Conservation (phyloP, 2,888 invertebrate species). For the Pseudanteris insignis region DNA sequence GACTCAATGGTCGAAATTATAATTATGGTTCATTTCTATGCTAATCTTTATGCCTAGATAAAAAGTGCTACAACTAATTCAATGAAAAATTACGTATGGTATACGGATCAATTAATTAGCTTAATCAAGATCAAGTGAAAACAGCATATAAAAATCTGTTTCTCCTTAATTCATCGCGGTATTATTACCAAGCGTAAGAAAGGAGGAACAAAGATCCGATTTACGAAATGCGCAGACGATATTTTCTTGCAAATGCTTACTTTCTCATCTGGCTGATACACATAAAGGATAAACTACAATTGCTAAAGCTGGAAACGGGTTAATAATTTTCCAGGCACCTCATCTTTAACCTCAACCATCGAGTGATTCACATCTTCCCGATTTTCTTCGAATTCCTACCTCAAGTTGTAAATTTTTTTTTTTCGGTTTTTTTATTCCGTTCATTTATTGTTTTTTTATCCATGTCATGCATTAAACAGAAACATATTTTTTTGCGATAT, state of each 20-base stretch:
- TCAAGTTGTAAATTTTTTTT: slow-evolving; percentile 27
- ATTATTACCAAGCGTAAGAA: slow-evolving; percentile 21
- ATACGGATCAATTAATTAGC: no score
- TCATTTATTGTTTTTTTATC: no score
- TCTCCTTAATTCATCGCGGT: no score
- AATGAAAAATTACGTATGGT: no score
- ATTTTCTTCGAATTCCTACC: slow-evolving; percentile 63
- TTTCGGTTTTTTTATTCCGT: no score
- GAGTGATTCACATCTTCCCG: slow-evolving; percentile 59
- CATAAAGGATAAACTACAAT: slow-evolving; percentile 26
- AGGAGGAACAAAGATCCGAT: slow-evolving; percentile 15
- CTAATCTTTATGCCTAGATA: no score
- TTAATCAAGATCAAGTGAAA: no score
- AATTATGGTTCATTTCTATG: no score
- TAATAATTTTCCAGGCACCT: slow-evolving; percentile 63
- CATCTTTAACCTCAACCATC: slow-evolving; percentile 62
- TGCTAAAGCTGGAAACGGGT: slow-evolving; percentile 48
- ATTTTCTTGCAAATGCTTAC: slow-evolving; percentile 26
- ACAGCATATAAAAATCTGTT: no score
- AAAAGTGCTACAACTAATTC: no score
- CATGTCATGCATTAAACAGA: slow-evolving; percentile 40
- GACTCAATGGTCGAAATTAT: no score
- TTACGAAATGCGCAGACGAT: slow-evolving; percentile 22
- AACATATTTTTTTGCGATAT: slow-evolving; percentile 35
- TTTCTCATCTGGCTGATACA: slow-evolving; percentile 29